Conservation (phyloP, 2,797 vertebrate species). For the Agapornis canus region DNA sequence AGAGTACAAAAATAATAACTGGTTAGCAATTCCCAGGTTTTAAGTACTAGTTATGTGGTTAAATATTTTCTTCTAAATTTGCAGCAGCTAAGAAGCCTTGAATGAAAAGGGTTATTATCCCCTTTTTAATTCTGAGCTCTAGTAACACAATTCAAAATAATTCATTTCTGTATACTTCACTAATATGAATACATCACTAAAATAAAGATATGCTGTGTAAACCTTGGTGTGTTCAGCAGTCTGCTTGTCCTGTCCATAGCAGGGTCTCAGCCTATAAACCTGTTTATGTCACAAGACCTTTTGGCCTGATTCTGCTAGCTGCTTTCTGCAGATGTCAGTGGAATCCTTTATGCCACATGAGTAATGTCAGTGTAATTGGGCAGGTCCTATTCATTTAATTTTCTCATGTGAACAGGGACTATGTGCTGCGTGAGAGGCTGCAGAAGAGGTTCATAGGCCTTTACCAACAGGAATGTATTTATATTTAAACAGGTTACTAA, state of each 20-base stretch:
- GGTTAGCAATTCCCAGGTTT: slow-evolving; percentile 6
- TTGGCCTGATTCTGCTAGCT: neutral
- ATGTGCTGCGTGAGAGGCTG: neutral
- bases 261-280: neutral
- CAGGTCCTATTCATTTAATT: neutral
- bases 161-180: neutral
- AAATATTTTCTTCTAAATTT: slow-evolving; percentile 47
- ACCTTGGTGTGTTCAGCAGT: neutral
- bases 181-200: neutral
- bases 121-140: neutral
- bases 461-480: neutral
- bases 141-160: neutral
- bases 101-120: neutral
- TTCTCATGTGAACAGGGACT: neutral
- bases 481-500: slow-evolving; percentile 14
- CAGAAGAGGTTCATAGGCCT: neutral
- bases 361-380: neutral
- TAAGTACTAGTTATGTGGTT: slow-evolving; percentile 16
- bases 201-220: neutral
- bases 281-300: neutral
- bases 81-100: neutral
- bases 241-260: neutral
- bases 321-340: slow-evolving; percentile 3
- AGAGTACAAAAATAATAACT: slow-evolving; percentile 52
- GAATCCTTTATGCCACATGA: neutral